Percentiles rank a stretch among this genome's conserved stretches.
Conservation (phyloP, 2,888 invertebrate genomes). For the Sthenelais limicola region DNA sequence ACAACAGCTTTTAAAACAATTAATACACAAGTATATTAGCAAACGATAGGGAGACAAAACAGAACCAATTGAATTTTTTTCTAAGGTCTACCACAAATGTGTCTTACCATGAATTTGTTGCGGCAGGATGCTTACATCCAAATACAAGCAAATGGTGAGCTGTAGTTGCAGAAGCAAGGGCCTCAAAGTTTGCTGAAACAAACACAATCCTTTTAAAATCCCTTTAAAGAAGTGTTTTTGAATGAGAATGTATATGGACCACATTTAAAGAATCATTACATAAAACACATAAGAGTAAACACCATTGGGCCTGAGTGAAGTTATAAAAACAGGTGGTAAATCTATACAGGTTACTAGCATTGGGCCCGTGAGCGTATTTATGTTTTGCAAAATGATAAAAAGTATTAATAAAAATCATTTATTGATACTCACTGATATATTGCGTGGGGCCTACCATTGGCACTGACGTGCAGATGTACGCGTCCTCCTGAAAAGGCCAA, state of each 20-base stretch:
- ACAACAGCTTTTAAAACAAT: neutral
- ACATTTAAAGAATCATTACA: too few species aligned
- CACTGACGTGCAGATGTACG: constrained; percentile 15
- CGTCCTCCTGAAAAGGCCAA: constrained; percentile 32
- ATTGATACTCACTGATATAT: constrained; percentile 19
- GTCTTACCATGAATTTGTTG: constrained; percentile 7
- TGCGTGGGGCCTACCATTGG: neutral
- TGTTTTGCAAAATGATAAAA: constrained; percentile 82
- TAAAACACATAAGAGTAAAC: too few species aligned
- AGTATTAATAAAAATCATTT: neutral
- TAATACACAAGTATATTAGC: neutral
- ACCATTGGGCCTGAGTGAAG: too few species aligned
- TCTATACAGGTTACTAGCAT: too few species aligned
- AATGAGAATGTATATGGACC: too few species aligned
- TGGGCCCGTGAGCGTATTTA: too few species aligned
- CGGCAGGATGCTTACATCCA: constrained; percentile 72
- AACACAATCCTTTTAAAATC: neutral
- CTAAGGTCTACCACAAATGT: neutral
- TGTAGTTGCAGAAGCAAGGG: constrained; percentile 74
- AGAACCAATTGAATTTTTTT: neutral
- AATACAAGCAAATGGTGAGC: constrained; percentile 77
- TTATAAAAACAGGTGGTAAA: too few species aligned
- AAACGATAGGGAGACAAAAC: neutral
- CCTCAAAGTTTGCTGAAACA: constrained; percentile 81
- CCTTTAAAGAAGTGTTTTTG: too few species aligned